These are phyloP conservation scores for Hymenochirus boettgeri DNA, from an alignment of 2,113 vertebrate genomes.

Conservation along the genomic window DNA sequence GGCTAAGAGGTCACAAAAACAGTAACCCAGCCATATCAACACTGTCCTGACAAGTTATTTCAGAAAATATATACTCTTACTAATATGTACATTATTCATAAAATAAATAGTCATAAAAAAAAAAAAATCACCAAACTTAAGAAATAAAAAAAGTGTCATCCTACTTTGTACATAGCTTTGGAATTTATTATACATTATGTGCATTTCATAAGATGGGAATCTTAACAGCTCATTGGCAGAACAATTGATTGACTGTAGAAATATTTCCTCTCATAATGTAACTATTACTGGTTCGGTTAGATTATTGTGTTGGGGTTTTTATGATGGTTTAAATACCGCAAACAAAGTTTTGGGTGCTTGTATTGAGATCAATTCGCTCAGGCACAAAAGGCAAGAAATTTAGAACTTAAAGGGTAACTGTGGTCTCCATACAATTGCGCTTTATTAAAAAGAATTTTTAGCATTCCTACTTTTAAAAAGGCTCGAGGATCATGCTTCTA, in stretches of 20 bases:
- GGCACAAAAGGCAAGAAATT: no score
- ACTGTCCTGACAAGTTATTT: conserved; percentile 67
- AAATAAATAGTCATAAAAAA: conserved; percentile 92
- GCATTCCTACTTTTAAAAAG: no score
- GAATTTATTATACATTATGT: conserved; percentile 67
- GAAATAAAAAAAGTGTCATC: conserved; percentile 60
- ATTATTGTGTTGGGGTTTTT: neutral
- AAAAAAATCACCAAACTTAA: conserved; percentile 73
- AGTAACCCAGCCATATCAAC: conserved; percentile 69
- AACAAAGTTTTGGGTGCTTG: no score
- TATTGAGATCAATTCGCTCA: no score
- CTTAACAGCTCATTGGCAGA: neutral
- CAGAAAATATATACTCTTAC: conserved; percentile 84
- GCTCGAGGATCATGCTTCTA: no score
- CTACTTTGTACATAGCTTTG: conserved; percentile 85
- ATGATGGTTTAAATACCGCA: neutral
- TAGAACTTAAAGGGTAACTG: no score
- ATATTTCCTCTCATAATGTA: neutral
- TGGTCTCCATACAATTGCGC: no score
- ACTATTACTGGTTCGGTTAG: neutral
- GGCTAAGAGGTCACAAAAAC: conserved; percentile 73
- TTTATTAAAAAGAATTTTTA: no score
- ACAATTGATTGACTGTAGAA: neutral
- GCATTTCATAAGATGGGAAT: conserved; percentile 54
- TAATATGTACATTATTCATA: conserved; percentile 83